phyloP scores from a whole-genome alignment of 37 sponge, comb jelly and placozoan species.

The Ephydatia muelleri region DNA sequence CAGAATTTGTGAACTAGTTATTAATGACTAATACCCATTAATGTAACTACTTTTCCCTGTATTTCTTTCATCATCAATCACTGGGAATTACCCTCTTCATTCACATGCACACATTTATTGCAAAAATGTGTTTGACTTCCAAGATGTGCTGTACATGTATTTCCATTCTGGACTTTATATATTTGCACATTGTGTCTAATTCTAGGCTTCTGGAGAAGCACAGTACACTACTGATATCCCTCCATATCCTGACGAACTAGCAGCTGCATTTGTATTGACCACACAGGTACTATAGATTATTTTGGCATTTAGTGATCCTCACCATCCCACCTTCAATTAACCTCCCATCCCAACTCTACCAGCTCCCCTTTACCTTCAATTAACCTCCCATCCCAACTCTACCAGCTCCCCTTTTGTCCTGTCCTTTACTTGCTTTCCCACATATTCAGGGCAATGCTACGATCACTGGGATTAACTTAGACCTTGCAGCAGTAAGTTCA shows the following conservation, averaged over 20 bases:
- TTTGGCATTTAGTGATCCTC: not conserved
- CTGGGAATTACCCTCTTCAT: no score
- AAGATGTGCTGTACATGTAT: not conserved
- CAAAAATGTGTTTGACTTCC: no score
- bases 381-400: no score
- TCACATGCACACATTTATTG: not conserved
- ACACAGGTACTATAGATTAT: slow-evolving; percentile 28
- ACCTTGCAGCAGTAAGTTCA: slow-evolving; percentile 33
- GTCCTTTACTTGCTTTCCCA: not conserved
- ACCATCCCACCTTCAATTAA: not conserved
- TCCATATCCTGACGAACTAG: slow-evolving; percentile 35
- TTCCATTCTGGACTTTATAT: not conserved
- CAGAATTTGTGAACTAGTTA: no score
- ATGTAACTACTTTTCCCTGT: no score
- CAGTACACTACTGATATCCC: slow-evolving; percentile 79
- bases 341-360: not conserved
- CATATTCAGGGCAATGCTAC: slow-evolving; percentile 48
- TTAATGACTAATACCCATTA: no score
- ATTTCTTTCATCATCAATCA: no score
- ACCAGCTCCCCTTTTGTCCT: not conserved
- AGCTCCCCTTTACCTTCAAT: no score
- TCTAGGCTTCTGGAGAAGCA: slow-evolving; percentile 81
- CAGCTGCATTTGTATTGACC: slow-evolving; percentile 78
- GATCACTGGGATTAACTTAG: slow-evolving; percentile 40
- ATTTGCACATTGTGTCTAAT: not conserved